Base-by-base conservation (phyloP, 2,888 invertebrate species). In the Macrophya annulata region DNA sequence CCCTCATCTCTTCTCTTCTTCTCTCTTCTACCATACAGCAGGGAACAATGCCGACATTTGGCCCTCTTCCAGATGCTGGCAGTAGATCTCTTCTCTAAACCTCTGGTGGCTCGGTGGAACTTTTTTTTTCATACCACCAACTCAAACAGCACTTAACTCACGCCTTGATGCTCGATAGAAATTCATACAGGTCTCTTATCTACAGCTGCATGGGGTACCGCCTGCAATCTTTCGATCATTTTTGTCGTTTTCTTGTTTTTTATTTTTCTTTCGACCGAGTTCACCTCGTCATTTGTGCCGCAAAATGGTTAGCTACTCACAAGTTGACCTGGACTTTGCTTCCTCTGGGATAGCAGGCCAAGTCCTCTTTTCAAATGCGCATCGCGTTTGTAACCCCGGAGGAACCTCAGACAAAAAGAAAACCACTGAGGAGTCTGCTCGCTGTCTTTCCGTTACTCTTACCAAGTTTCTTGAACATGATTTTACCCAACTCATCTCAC, bases 61-160 rank as follows among this genome's bases (percentile, higher is more conserved):
- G 83, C 65, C 71, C 68, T 68, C 83, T 48, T 71, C 68, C 83
- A 83, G n/a, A 83, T 51, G 12, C 71, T 48, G 48, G 48, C 48
- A 62, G 81, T 62, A 48, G 45, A 65, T 83, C 83, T 25, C 48
- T 71, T 45, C 40, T 68, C 40, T 17, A n/a, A 83, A 83, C 76
- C 43, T 59, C 74, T 51, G 48, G 79, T 48, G 51, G n/a, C 82
- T 68, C 83, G 85, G 45, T 82, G 72, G 82, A 72, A 84, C 55
- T 85, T 82, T 74, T 77, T 59, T 71, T 31, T 72, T 87, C 85
- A 87, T 45, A 6, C 15, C 74, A 51, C 68, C 45, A 76, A 82
- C 85, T 85, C 82, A 79, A 81, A 85, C 85, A 82, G 85, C 85
- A 85, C 85, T 85, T 82, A 85, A 51, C 82, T 85, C 85, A 71